These are phyloP conservation scores for Trichoplusia ni DNA, from an alignment of 1,140 invertebrate genomes.

Conservation along the genomic window DNA sequence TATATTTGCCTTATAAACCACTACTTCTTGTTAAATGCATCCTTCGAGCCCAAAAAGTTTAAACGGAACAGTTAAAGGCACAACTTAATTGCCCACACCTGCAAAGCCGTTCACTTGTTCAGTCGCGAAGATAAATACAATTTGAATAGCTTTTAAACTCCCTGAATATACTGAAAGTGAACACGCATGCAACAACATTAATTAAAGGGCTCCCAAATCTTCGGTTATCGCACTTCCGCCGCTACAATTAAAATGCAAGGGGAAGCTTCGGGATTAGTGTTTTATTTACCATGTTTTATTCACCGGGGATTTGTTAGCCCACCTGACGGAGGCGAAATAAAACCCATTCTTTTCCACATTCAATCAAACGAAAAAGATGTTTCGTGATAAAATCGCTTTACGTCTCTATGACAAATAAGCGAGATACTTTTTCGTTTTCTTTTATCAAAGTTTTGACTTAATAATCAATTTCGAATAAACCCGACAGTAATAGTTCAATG, in stretches of 20 bases:
- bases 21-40: constrained; percentile 15
- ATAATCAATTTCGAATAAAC: too few relatives aligned
- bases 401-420: too few relatives aligned
- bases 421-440: too few relatives aligned
- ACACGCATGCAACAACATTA: constrained; percentile 76
- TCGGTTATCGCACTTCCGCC: constrained; percentile 71
- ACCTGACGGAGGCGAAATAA: constrained; percentile 5
- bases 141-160: constrained; percentile 47
- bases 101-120: constrained; percentile 26
- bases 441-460: too few relatives aligned
- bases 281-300: constrained; percentile 46
- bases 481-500: too few relatives aligned
- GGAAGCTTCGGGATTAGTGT: constrained; percentile 54
- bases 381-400: neutral
- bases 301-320: constrained; percentile 25
- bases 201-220: constrained; percentile 76
- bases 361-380: neutral
- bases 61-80: constrained; percentile 7
- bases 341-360: neutral
- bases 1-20: constrained; percentile 22
- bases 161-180: constrained; percentile 59
- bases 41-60: constrained; percentile 17
- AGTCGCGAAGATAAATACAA: constrained; percentile 41
- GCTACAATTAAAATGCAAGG: constrained; percentile 76
- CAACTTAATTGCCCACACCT: constrained; percentile 32